phyloP scores from a whole-genome alignment of 2,113 vertebrate genomes.

The Saccopteryx leptura region DNA sequence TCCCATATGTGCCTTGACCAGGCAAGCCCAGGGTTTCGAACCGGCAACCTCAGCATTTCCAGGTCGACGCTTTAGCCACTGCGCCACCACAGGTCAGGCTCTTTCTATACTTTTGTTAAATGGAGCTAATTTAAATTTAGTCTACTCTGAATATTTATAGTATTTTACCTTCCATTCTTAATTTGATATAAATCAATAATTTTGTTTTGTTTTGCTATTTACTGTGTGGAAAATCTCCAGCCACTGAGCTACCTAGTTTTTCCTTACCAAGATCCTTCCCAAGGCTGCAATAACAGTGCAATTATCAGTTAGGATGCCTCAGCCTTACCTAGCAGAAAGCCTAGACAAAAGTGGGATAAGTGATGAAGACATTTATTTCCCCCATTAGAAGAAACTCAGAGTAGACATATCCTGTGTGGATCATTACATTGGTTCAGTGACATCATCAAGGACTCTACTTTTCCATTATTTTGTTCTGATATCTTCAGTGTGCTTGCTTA shows the following conservation, averaged over 20 bases:
- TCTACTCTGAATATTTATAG: neutral
- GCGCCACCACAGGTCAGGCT: too few species aligned
- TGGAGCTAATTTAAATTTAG: neutral
- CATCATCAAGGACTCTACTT: neutral
- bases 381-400: neutral
- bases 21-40: too few species aligned
- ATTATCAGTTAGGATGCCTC: neutral
- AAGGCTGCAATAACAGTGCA: neutral
- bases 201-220: neutral
- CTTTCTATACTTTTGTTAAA: neutral
- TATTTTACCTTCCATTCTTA: slow-evolving; percentile 47
- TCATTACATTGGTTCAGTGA: neutral
- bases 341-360: neutral
- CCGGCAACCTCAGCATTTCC: too few species aligned
- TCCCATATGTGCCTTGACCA: too few species aligned
- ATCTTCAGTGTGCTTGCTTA: neutral
- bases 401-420: neutral
- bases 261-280: neutral
- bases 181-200: slow-evolving; percentile 3
- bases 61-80: too few species aligned
- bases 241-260: neutral
- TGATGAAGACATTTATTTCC: slow-evolving; percentile 12
- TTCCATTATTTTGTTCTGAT: neutral
- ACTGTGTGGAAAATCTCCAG: neutral
- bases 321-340: neutral